phyloP scores from a whole-genome alignment of 2,797 vertebrate species.

The Pipistrellus pygmaeus region DNA sequence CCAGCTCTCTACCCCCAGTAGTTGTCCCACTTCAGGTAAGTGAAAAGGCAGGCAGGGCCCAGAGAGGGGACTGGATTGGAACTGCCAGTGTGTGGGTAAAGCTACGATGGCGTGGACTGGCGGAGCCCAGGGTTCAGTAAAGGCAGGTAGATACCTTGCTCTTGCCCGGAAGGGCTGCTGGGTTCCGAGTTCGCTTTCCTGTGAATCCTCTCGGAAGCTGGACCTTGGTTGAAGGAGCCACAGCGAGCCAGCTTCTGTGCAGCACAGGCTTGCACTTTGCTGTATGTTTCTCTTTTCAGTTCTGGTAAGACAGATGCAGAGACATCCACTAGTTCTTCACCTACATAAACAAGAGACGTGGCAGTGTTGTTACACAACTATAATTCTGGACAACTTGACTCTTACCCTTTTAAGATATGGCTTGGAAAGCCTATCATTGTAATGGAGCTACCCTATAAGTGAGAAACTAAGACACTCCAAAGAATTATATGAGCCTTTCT shows the following conservation, averaged over 20 bases:
- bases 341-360: slow-evolving; percentile 81
- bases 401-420: slow-evolving; percentile 47
- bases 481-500: slow-evolving; percentile 46
- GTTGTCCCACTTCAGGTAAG: background rate
- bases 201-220: slow-evolving; percentile 83
- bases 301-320: slow-evolving; percentile 82
- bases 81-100: background rate
- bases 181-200: slow-evolving; percentile 92
- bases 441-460: slow-evolving; percentile 42
- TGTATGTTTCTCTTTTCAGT: slow-evolving; percentile 69
- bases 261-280: slow-evolving; percentile 68
- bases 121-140: fast-evolving
- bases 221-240: slow-evolving; percentile 88
- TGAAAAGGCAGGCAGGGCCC: background rate
- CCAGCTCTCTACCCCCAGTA: background rate
- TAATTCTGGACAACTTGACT: slow-evolving; percentile 7
- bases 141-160: slow-evolving; percentile 88
- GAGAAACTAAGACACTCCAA: slow-evolving; percentile 47
- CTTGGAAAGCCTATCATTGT: slow-evolving; percentile 52
- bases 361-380: slow-evolving; percentile 33
- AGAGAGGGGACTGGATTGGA: background rate
- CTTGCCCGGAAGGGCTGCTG: slow-evolving; percentile 88
- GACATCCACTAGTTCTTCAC: slow-evolving; percentile 77
- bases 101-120: background rate
- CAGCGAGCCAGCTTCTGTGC: slow-evolving; percentile 89